A percentile compares a stretch with the other conserved stretches of the same genome.
Conservation (phyloP, 2,113 vertebrate genomes). For the Lonchura striata region DNA sequence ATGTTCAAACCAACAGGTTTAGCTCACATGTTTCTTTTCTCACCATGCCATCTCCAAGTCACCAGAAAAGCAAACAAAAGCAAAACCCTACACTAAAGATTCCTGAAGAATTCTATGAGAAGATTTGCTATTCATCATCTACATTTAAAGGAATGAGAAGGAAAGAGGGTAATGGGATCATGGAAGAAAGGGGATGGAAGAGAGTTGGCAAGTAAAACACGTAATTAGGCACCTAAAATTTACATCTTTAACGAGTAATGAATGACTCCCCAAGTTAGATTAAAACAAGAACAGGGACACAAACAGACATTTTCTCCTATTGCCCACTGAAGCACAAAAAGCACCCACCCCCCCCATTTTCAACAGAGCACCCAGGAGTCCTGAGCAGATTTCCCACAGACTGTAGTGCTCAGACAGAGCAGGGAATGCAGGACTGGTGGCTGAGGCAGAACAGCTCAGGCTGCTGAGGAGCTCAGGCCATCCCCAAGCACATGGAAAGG, state of each 20-base stretch:
- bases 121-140: conserved; percentile 56
- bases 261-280: background rate
- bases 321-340: background rate
- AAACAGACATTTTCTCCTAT: background rate
- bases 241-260: background rate
- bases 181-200: background rate
- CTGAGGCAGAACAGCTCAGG: background rate
- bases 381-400: no score
- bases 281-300: background rate
- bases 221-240: conserved; percentile 6
- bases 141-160: background rate
- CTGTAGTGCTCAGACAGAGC: background rate
- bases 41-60: conserved; percentile 66
- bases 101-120: conserved; percentile 41
- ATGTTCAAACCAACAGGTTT: conserved; percentile 72
- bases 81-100: conserved; percentile 63
- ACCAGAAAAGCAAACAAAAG: conserved; percentile 71
- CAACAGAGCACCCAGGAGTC: background rate
- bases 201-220: background rate
- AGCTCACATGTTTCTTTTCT: conserved; percentile 71
- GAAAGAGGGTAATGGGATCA: background rate
- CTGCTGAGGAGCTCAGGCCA: background rate
- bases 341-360: background rate
- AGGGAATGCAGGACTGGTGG: background rate
- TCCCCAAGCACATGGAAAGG: background rate